These are phyloP conservation scores for Crocodylus rhombifer DNA, from an alignment of 2,797 vertebrate genomes.

Conservation along the genomic window DNA sequence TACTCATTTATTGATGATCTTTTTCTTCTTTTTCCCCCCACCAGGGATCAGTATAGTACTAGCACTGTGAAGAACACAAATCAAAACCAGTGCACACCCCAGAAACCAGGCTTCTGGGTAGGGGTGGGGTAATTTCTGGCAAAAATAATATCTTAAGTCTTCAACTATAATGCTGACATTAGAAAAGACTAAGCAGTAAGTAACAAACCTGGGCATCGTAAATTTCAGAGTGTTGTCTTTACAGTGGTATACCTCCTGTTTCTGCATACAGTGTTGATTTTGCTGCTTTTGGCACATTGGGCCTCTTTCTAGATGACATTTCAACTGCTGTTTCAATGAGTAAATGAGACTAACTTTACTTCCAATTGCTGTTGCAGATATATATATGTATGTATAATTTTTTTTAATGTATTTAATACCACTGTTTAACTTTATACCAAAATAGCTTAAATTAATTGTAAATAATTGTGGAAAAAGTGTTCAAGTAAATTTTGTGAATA, in stretches of 20 bases:
- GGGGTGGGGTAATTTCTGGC: conserved; percentile 3
- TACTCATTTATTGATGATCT: not conserved
- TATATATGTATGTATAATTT: not conserved
- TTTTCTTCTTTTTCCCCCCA: not conserved
- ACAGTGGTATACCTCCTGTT: not conserved
- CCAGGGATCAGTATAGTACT: not conserved
- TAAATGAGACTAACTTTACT: conserved; percentile 58
- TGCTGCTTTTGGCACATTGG: conserved; percentile 57
- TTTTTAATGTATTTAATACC: conserved; percentile 62
- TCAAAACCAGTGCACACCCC: not conserved
- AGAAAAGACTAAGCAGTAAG: not conserved
- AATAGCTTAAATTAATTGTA: conserved; percentile 69
- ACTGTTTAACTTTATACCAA: conserved; percentile 75
- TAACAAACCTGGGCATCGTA: not conserved
- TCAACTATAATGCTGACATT: not conserved
- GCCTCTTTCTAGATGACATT: conserved; percentile 46
- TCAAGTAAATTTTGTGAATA: conserved; percentile 71
- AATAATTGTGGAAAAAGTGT: conserved; percentile 70
- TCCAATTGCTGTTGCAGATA: conserved; percentile 60
- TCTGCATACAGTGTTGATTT: not conserved
- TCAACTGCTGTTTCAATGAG: conserved; percentile 58
- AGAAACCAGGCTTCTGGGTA: not conserved
- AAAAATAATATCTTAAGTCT: not conserved
- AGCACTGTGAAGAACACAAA: not conserved
- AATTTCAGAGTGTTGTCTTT: conserved; percentile 30